phyloP scores from a whole-genome alignment of 35 echinoderm and acorn worm species.

The Anneissia japonica region DNA sequence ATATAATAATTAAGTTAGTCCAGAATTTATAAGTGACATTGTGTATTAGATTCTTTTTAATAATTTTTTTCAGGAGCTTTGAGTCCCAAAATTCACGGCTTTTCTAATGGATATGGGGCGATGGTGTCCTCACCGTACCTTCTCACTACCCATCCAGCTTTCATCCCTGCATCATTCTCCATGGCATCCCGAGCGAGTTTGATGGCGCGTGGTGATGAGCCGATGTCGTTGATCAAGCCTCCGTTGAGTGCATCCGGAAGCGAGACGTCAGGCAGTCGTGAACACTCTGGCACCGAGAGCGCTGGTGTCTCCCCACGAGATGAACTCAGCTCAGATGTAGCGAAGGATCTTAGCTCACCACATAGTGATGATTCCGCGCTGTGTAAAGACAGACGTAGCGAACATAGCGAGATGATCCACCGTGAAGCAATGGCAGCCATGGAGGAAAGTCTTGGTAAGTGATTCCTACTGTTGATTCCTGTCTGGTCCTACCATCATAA shows the following conservation, averaged over 20 bases:
- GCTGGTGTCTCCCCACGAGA: conserved; percentile 40
- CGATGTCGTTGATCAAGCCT: not conserved
- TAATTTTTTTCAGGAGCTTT: not conserved
- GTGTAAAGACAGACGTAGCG: not conserved
- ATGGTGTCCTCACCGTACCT: conserved; percentile 77
- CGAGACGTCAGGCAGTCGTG: conserved; percentile 39
- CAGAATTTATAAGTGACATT: too few species aligned
- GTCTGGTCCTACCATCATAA: too few species aligned
- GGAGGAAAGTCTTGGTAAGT: not conserved
- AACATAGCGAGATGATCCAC: conserved; percentile 36
- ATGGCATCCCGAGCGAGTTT: conserved; percentile 68
- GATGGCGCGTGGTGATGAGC: conserved; percentile 4
- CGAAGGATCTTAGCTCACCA: not conserved
- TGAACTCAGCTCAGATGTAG: not conserved
- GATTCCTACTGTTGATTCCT: too few species aligned
- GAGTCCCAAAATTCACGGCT: not conserved
- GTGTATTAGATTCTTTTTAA: not conserved
- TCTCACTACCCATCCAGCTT: conserved; percentile 78
- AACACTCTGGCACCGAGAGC: conserved; percentile 33
- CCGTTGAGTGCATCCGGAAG: conserved; percentile 13
- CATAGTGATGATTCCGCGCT: not conserved
- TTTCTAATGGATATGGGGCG: conserved; percentile 64
- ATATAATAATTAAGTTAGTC: too few species aligned
- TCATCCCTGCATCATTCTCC: conserved; percentile 68
- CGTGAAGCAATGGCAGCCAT: conserved; percentile 64